Evolutionary conservation across 2,888 invertebrate genomes (phyloP), one percentile per base, ranked within the genome.

Genomic region (Teinopalpus imperialis): DNA sequence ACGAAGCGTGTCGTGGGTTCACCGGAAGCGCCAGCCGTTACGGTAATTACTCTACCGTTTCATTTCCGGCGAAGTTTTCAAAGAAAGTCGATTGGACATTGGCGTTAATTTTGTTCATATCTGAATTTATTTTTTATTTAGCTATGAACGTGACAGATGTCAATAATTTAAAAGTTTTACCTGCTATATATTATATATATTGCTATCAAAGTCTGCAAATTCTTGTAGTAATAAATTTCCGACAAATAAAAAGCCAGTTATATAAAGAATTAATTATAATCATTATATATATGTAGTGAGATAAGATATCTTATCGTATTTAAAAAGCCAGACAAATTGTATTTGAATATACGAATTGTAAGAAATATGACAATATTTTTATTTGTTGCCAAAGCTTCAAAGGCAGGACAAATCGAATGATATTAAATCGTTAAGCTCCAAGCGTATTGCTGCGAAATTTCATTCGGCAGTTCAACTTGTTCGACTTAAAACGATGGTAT

Each of bases 11-110:
- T 40, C 46, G 46, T 27, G 9, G 39, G 46, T 27, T 35, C 41
- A 35, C 40, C 46, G 46, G 46, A 46, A 41, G 35, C 21, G 29
- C 14, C 40, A 29, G 35, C 46, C 46, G 46, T 46, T 41, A 40
- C 16, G 16, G 35, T 46, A 46, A 46, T 46, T 46, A 46, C 46
- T 30, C 46, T 23, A 35, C 46, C 39, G 45, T 40, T 41, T 46
- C 46, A 41, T 41, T 46, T 46, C 46, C 46, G 46, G 46, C 21
- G 12, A 20, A 21, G 37, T 37, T 39, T 45, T 39, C 39, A 34
- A 35, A 46, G 46, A 46, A 41, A 37, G 35, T 35, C 29, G 23
- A n/a, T 34, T 26, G 27, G 20, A 21, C 26, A 26, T 34, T 34
- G 14, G 24, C n/a, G 16, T 7, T 12, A 27, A 34, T 35, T 35